Evolutionary conservation across 2,888 invertebrate species (phyloP).

Genomic region (Orgyia antiqua): DNA sequence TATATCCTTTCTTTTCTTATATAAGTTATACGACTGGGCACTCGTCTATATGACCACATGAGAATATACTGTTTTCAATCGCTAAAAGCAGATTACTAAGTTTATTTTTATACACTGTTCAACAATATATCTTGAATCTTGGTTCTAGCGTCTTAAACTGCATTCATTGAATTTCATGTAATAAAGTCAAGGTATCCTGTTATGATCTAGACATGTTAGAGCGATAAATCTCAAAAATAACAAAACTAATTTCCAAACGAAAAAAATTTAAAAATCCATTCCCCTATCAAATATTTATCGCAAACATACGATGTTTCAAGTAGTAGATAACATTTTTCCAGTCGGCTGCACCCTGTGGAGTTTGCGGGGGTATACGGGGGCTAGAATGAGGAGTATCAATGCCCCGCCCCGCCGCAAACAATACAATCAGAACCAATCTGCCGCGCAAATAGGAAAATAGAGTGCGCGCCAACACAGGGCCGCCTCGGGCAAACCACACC

Average conservation of each 20-base stretch:
- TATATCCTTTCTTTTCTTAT: too few species aligned
- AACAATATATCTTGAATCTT: too few species aligned
- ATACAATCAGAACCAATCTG: constrained; percentile 78
- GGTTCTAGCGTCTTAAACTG: too few species aligned
- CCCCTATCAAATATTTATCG: constrained; percentile 64
- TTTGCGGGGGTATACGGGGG: constrained; percentile 16
- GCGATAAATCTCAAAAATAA: constrained; percentile 12
- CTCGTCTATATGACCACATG: too few species aligned
- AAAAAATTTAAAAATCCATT: constrained; percentile 54
- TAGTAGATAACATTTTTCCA: constrained; percentile 65
- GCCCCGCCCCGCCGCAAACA: constrained; percentile 67
- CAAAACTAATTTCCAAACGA: constrained; percentile 32
- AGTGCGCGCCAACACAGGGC: constrained; percentile 65
- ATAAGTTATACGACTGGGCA: too few species aligned
- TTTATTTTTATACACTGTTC: too few species aligned
- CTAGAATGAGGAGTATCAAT: constrained; percentile 40
- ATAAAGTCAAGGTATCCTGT: too few species aligned
- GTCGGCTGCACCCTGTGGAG: constrained; percentile 44
- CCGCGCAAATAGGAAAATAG: constrained; percentile 78
- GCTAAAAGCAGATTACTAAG: too few species aligned
- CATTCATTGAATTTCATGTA: too few species aligned
- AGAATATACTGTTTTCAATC: too few species aligned
- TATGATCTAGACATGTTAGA: too few species aligned
- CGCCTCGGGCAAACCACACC: constrained; percentile 38
- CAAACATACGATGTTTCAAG: constrained; percentile 55